A percentile compares a stretch with the other conserved stretches of the same genome.
Evolutionary conservation across 2,888 invertebrate species (phyloP).

Genomic region (Spilarctia lutea): DNA sequence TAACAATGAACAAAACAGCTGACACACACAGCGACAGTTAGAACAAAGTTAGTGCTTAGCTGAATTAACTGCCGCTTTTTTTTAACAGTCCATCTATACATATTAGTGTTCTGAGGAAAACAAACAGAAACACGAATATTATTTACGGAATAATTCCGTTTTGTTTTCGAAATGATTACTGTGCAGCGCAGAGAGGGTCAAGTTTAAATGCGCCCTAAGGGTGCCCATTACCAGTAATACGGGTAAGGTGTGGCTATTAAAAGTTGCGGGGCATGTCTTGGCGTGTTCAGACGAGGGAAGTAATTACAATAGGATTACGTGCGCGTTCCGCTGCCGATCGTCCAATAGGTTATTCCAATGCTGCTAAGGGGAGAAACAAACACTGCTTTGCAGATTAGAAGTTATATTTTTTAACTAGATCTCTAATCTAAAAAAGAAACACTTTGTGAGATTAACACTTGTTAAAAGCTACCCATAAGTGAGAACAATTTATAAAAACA

Average conservation of each 20-base stretch:
- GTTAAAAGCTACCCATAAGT: neutral
- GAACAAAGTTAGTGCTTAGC: neutral
- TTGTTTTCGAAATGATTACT: neutral
- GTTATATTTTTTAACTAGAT: neutral
- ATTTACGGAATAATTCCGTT: neutral
- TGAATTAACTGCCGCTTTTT: neutral
- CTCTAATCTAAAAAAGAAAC: neutral
- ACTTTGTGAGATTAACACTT: neutral
- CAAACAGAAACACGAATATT: neutral
- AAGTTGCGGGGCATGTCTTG: slow-evolving; percentile 35
- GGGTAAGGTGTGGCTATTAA: slow-evolving; percentile 24
- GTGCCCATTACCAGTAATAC: slow-evolving; percentile 13
- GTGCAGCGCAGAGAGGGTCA: neutral
- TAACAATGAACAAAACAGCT: too few relatives aligned
- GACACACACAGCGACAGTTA: neutral
- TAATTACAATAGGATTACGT: slow-evolving; percentile 37
- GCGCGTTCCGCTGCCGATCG: slow-evolving; percentile 5
- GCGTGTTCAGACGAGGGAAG: slow-evolving; percentile 16
- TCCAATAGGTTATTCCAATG: slow-evolving; percentile 17
- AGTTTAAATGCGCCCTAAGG: neutral
- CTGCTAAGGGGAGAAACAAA: neutral
- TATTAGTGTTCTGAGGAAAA: neutral
- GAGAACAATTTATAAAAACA: too few relatives aligned
- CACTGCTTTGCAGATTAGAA: neutral
- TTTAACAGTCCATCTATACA: neutral